Percentiles rank a stretch among this genome's conserved stretches.
phyloP scores from a whole-genome alignment of 2,888 invertebrate genomes.

The Ectemnius continuus region DNA sequence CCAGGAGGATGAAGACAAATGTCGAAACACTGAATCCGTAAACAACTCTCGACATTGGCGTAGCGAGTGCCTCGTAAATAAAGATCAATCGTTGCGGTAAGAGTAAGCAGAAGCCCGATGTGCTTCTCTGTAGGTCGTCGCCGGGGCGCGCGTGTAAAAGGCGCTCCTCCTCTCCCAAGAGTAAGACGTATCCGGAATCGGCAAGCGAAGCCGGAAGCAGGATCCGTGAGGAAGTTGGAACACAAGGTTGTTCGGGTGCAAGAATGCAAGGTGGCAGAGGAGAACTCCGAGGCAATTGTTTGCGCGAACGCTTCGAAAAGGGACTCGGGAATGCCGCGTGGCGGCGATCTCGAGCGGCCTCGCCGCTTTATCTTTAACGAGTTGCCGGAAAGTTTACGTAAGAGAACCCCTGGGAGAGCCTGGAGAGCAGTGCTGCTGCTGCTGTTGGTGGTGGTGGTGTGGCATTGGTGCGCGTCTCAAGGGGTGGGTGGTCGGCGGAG shows the following conservation, averaged over 20 bases:
- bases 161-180: neutral
- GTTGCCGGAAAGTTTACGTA: constrained; percentile 51
- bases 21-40: no score
- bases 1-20: no score
- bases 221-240: constrained; percentile 24
- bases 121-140: neutral
- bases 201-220: constrained; percentile 15
- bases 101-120: neutral
- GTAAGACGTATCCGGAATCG: neutral
- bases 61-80: neutral
- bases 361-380: constrained; percentile 50
- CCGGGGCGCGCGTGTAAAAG: neutral
- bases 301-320: constrained; percentile 32
- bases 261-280: constrained; percentile 33
- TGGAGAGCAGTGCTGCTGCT: no score
- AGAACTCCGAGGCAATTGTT: constrained; percentile 36
- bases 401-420: constrained; percentile 60
- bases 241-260: neutral
- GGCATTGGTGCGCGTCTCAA: constrained; percentile 25
- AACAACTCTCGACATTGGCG: no score
- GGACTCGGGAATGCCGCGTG: constrained; percentile 13
- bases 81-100: constrained; percentile 7
- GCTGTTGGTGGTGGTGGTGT: constrained; percentile 1
- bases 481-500: neutral
- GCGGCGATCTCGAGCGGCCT: constrained; percentile 17